Evolutionary conservation across 2,113 vertebrate species (phyloP), one percentile per base, ranked within the genome.

Genomic region (Ranitomeya variabilis): DNA sequence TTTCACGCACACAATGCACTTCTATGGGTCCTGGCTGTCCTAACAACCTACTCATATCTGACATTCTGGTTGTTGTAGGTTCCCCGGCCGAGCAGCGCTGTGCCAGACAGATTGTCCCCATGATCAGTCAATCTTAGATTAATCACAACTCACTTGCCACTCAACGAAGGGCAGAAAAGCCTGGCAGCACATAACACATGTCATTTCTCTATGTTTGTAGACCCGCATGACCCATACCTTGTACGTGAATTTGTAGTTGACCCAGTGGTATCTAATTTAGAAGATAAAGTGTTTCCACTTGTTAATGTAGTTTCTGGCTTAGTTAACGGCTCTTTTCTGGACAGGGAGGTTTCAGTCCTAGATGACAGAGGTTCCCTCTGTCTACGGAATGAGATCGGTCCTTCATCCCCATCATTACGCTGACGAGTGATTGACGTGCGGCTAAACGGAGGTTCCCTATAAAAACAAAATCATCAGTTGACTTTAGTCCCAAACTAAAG

Each of bases 381-480:
- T 52, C 87, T 89, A 77, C 87, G 87, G 45, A 89, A 6, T 11
- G 87, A 85, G 52, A 10, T 78, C 0, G 79, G 52, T 57, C 73
- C 81, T 7, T 84, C 87, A 12, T 89, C 87, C 19, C 81, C 87
- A 23, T 83, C 81, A 45, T 9, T 69, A 37, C 74, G 82, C 18
- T 84, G 87, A 5, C 81, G 71, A 3, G 62, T 67, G 51, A 55
- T 51, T 3, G 81, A 79, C 4, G 60, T 14, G 11, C 82, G 87
- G 51, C 82, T n/a, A 67, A 69, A 64, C 60, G 13, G 57, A 45
- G 82, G 9, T 15, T 88, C 87, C 71, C 87, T 88, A 71, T 62
- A 18, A 4, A 26, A 67, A 86, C 7, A n/a, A 77, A 51, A 59
- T n/a, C 18, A 59, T 51, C 37, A 12, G 12, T 52, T n/a, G 21